These are phyloP conservation scores for Trichogramma dendrolimi DNA, from an alignment of 2,888 invertebrate genomes.

Conservation along the genomic window DNA sequence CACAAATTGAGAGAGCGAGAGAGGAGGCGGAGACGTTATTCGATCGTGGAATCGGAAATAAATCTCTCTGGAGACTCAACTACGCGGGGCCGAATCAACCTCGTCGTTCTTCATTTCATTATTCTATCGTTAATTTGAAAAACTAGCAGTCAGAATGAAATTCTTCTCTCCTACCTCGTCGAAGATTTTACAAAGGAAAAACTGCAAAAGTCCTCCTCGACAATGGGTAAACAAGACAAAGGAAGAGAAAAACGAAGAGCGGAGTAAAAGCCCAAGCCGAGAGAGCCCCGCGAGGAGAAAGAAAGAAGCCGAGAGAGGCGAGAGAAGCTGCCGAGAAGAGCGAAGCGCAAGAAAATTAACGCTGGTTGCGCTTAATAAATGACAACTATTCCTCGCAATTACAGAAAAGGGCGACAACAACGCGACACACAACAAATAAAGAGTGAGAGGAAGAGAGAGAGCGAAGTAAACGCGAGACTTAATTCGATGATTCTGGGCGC, in stretches of 20 bases:
- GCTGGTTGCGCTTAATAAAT: conserved; percentile 23
- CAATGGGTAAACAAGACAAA: not conserved
- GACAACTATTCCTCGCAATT: conserved; percentile 18
- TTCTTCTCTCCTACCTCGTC: not conserved
- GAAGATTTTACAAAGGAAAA: not conserved
- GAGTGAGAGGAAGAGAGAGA: not conserved
- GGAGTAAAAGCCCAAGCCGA: not conserved
- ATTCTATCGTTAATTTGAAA: no score
- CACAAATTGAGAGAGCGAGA: no score
- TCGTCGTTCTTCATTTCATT: no score
- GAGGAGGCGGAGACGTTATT: no score
- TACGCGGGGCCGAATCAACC: no score
- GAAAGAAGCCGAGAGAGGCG: no score
- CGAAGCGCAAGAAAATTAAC: conserved; percentile 12
- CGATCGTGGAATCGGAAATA: no score
- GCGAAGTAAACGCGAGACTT: not conserved
- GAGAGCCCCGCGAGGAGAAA: not conserved
- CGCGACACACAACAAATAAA: not conserved
- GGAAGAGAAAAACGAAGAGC: not conserved
- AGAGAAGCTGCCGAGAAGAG: no score
- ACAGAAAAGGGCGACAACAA: not conserved
- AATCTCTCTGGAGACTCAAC: no score
- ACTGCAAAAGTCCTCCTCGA: not conserved
- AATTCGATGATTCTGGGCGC: not conserved
- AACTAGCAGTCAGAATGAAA: not conserved